phyloP scores from a whole-genome alignment of 2,797 vertebrate species.

The Phataginus tricuspis region DNA sequence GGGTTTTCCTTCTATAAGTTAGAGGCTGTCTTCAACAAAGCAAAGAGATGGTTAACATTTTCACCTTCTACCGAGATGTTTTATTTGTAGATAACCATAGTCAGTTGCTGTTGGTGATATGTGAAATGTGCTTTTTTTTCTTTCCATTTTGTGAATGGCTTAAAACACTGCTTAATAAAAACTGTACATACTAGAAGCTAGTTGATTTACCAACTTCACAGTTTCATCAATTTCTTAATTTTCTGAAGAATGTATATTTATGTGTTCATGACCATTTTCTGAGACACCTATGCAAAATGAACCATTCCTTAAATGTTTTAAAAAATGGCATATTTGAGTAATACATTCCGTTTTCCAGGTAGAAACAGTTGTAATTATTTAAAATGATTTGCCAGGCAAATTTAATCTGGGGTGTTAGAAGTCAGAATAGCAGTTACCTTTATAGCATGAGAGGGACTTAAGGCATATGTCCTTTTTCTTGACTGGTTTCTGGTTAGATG shows the following conservation, averaged over 20 bases:
- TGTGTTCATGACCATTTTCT: conserved; percentile 35
- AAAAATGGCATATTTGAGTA: background rate
- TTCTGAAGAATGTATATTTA: background rate
- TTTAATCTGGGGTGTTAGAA: background rate
- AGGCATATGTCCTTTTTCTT: background rate
- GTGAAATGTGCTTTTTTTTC: background rate
- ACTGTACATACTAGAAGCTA: background rate
- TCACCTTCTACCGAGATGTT: background rate
- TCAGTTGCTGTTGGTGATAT: background rate
- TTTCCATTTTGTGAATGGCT: background rate
- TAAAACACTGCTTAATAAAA: background rate
- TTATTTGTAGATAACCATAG: background rate
- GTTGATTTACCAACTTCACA: background rate
- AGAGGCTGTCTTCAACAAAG: background rate
- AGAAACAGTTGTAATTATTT: background rate
- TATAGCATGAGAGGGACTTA: background rate
- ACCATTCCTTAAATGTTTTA: background rate
- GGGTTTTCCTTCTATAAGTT: background rate
- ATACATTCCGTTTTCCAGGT: background rate
- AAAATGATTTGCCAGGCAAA: background rate
- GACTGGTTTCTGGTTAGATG: background rate
- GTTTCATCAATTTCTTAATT: background rate
- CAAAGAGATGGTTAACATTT: background rate
- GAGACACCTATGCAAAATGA: background rate
- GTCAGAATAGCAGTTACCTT: background rate